Evolutionary conservation across 2,797 vertebrate species (phyloP), one percentile per base, ranked within the genome.

Genomic region (Valencia hispanica): DNA sequence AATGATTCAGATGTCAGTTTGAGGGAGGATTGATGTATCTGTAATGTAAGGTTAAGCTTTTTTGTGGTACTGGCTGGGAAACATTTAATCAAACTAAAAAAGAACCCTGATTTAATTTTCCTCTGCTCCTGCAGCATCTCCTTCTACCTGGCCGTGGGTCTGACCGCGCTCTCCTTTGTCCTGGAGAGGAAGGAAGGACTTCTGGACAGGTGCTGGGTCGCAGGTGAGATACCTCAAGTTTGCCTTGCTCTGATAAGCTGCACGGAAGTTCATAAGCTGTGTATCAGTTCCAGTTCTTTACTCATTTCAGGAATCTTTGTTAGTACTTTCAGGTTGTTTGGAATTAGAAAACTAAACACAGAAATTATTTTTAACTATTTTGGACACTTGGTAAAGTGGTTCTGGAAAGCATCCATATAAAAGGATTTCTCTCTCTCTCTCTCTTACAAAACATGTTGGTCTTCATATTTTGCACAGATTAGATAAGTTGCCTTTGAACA

Each of bases 91-190:
- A 22, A 59, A 18, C 2, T 18, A 61, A 22, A 51, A 51, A 51
- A 22, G 2, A 53, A 25, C 22, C 25, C 25, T 25, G 51, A 0
- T 59, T 68, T 41, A 17, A 75, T 50, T 4, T 36, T 11, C 66
- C 15, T 79, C 34, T 32, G 41, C 20, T 27, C 22, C 41, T 66
- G 3, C 84, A 96, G 96, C 45, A 96, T 96, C 84, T 95, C 95
- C 34, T 96, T 96, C 89, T 96, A 95, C 81, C 88, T 96, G 91
- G 96, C 96, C 0, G 92, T 96, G 78, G 96, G 96, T 3, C 88
- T 96, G 84, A 96, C 95, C 0, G 95, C 95, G 0, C 91, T 96
- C 30, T 96, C 96, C 71, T 96, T 96, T 36, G 95, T 96, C 70
- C 86, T 95, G 79, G 95, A 96, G 88, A 94, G 94, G 74, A 96